Conservation (phyloP, 2,888 invertebrate genomes). For the Lithophane ornitopus region DNA sequence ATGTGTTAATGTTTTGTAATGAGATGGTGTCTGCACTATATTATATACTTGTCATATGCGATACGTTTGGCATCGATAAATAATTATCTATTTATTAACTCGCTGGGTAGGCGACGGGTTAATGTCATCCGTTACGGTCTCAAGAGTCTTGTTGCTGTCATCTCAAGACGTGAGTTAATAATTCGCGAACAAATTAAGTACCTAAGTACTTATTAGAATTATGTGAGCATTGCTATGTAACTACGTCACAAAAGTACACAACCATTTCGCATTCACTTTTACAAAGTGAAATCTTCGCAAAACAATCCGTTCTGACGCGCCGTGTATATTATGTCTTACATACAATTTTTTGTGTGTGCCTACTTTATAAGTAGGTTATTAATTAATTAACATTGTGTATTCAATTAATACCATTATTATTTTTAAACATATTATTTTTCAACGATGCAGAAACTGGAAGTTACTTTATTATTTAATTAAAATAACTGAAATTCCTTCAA, state of each 20-base stretch:
- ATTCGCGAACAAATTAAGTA: background rate
- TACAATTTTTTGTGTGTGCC: background rate
- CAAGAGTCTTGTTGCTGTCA: slow-evolving; percentile 13
- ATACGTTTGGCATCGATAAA: slow-evolving; percentile 37
- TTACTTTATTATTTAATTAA: slow-evolving; percentile 36
- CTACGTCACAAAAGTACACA: too few species aligned
- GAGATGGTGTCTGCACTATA: slow-evolving; percentile 59
- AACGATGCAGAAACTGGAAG: slow-evolving; percentile 10
- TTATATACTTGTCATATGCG: slow-evolving; percentile 36
- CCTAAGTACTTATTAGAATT: background rate
- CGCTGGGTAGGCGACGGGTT: slow-evolving; percentile 40
- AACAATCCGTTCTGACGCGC: background rate
- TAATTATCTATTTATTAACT: slow-evolving; percentile 28
- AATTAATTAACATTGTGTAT: background rate
- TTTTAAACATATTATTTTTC: slow-evolving; percentile 17
- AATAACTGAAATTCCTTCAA: slow-evolving; percentile 39
- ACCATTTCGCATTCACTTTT: slow-evolving; percentile 25
- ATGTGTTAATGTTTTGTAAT: slow-evolving; percentile 69
- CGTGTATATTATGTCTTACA: background rate
- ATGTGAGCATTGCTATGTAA: slow-evolving; percentile 6
- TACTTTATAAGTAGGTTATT: background rate
- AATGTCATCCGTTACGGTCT: background rate
- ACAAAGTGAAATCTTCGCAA: background rate
- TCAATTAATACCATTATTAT: background rate
- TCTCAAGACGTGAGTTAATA: slow-evolving; percentile 28